Conservation (phyloP, 2,888 invertebrate species). For the Schrankia costaestrigalis region DNA sequence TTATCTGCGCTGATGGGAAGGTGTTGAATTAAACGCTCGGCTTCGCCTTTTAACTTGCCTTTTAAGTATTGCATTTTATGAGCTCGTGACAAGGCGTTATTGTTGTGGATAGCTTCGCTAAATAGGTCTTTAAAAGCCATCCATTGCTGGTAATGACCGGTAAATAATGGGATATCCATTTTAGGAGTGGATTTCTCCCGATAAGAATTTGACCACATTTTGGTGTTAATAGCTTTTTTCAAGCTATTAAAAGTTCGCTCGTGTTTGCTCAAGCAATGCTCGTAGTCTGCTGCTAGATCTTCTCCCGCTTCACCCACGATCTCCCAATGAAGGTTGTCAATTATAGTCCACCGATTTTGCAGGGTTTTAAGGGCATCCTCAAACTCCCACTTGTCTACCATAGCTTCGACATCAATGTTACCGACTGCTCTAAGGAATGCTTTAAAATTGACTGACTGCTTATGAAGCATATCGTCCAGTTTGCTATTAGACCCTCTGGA, state of each 20-base stretch:
- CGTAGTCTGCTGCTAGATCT: neutral
- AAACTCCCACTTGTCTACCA: conserved; percentile 3
- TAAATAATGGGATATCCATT: conserved; percentile 1
- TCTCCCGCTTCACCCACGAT: neutral
- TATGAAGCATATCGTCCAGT: conserved; percentile 2
- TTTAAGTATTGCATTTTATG: conserved; percentile 4
- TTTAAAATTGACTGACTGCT: conserved; percentile 4
- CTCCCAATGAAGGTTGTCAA: conserved; percentile 2
- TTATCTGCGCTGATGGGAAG: conserved; percentile 11
- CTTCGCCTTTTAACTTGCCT: conserved; percentile 12
- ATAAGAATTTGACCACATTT: conserved; percentile 1
- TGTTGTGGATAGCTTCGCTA: neutral
- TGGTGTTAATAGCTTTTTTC: conserved; percentile 1
- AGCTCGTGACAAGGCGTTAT: neutral
- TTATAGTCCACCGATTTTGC: neutral
- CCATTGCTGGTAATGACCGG: conserved; percentile 1
- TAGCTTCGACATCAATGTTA: neutral
- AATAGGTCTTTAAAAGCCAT: conserved; percentile 2
- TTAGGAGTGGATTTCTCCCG: conserved; percentile 1
- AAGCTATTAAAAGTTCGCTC: neutral
- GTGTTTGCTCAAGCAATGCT: neutral
- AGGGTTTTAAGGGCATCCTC: neutral
- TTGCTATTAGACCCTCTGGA: neutral
- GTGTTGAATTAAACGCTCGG: conserved; percentile 21
- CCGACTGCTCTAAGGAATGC: conserved; percentile 1